Conservation (phyloP, 2,113 vertebrate species). For the Sceloporus undulatus region DNA sequence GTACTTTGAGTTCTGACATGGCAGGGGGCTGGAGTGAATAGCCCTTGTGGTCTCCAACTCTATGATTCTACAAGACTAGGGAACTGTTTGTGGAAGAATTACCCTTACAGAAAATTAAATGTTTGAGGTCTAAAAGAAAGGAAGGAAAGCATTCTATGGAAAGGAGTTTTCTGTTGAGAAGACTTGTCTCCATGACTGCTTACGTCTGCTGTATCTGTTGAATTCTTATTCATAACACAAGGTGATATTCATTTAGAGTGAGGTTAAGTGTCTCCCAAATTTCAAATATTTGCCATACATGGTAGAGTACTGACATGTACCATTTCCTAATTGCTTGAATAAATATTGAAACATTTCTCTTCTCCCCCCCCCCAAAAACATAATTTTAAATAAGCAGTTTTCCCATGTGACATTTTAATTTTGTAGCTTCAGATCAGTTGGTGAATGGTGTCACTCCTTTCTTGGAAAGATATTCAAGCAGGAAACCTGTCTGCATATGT, state of each 20-base stretch:
- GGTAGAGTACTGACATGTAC: not conserved
- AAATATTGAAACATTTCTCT: not conserved
- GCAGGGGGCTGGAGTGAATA: too few species aligned
- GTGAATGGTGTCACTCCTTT: not conserved
- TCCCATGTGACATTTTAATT: not conserved
- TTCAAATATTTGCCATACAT: not conserved
- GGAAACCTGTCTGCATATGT: not conserved
- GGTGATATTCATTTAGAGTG: not conserved
- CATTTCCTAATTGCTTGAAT: not conserved
- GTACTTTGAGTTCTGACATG: too few species aligned
- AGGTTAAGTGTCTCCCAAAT: not conserved
- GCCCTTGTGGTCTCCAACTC: too few species aligned
- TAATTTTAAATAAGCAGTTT: not conserved
- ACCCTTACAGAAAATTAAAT: constrained; percentile 53
- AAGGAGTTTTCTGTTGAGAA: constrained; percentile 32
- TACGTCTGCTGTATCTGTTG: not conserved
- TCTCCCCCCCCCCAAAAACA: not conserved
- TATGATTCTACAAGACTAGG: not conserved
- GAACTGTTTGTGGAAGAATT: constrained; percentile 39
- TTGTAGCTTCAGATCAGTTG: not conserved
- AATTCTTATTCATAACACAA: not conserved
- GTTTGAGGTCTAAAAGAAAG: constrained; percentile 44
- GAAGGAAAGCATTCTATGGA: not conserved
- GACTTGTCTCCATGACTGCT: constrained; percentile 42
- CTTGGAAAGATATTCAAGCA: not conserved